phyloP scores from a whole-genome alignment of 1,140 invertebrate genomes.

The Macrocentrus cingulum region DNA sequence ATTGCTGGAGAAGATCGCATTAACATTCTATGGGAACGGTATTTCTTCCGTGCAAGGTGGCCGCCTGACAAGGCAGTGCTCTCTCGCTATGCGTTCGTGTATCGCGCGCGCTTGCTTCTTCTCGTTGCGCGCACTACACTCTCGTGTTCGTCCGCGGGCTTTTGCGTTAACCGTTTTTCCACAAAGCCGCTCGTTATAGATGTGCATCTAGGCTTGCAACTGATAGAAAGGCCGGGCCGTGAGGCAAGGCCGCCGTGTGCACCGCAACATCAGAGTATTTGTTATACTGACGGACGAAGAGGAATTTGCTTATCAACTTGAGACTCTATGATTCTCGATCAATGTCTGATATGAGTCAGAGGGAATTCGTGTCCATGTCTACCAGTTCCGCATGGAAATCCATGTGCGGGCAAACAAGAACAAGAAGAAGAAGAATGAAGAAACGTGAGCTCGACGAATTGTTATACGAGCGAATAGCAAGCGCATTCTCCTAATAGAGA shows the following conservation, averaged over 20 bases:
- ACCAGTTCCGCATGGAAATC: no score
- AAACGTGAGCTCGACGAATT: no score
- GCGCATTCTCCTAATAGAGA: no score
- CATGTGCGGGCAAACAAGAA: neutral
- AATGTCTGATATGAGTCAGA: neutral
- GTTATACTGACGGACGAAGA: no score
- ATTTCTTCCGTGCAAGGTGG: constrained; percentile 41
- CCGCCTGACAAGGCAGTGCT: constrained; percentile 36
- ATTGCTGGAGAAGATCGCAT: constrained; percentile 41
- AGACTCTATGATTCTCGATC: constrained; percentile 1
- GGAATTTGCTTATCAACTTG: no score
- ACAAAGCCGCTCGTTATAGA: constrained; percentile 21
- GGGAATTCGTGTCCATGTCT: neutral
- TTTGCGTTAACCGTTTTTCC: constrained; percentile 23
- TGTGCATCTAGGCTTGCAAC: constrained; percentile 13
- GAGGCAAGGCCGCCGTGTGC: constrained; percentile 1
- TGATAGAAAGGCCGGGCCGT: neutral
- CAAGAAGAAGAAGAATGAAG: neutral
- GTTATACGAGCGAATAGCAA: no score
- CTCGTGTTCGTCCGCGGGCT: constrained; percentile 8
- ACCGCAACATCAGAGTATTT: no score
- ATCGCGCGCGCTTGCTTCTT: neutral
- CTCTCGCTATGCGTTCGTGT: constrained; percentile 3
- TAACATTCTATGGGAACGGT: constrained; percentile 53
- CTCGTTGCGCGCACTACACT: neutral